Percentiles rank a stretch among this genome's conserved stretches.
Conservation (phyloP, 2,797 vertebrate species). For the Siniperca undulata region DNA sequence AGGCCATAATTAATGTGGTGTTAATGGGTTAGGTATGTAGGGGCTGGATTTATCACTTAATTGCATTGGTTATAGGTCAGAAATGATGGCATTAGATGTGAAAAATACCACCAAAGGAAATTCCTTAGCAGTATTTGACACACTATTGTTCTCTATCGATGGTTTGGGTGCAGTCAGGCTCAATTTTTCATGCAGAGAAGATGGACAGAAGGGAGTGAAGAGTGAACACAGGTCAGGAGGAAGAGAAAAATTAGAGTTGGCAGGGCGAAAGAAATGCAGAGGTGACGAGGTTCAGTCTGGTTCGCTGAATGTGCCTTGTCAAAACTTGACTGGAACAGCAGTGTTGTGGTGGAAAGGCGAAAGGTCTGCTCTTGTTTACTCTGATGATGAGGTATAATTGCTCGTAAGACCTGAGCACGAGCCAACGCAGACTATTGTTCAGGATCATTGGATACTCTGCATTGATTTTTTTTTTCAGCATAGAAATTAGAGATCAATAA, state of each 20-base stretch:
- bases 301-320: conserved; percentile 29
- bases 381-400: conserved; percentile 34
- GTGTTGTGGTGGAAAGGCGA: conserved; percentile 10
- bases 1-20: conserved; percentile 38
- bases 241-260: conserved; percentile 43
- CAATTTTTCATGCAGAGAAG: neutral
- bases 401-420: conserved; percentile 4
- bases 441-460: conserved; percentile 4
- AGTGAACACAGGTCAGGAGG: conserved; percentile 35
- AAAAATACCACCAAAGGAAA: neutral
- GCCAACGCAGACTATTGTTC: conserved; percentile 15
- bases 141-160: neutral
- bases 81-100: conserved; percentile 21
- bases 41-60: conserved; percentile 41
- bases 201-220: conserved; percentile 22
- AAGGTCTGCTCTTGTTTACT: conserved; percentile 35
- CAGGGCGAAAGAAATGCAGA: conserved; percentile 50
- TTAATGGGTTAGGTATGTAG: conserved; percentile 31
- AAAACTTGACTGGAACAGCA: conserved; percentile 25
- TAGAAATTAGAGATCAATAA: neutral
- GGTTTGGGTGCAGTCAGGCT: neutral
- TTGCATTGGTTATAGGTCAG: conserved; percentile 40
- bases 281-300: conserved; percentile 44
- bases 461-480: neutral
- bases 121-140: neutral